These are phyloP conservation scores for Apoda limacodes DNA, from an alignment of 2,888 invertebrate genomes.

Conservation along the genomic window DNA sequence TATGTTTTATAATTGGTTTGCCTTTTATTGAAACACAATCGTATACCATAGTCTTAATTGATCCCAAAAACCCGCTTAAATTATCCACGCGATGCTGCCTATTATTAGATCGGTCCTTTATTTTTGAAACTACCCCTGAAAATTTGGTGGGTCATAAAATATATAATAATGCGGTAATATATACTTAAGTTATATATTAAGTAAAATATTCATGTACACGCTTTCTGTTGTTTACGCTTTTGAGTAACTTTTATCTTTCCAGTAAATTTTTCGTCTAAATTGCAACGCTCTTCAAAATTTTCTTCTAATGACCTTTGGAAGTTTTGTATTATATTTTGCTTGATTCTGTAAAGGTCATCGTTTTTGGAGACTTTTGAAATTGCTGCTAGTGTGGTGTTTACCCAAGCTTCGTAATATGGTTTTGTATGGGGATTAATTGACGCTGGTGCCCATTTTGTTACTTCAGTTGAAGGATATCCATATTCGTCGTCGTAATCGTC, in stretches of 20 bases:
- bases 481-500: slow-evolving; percentile 9
- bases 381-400: slow-evolving; percentile 40
- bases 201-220: too few relatives aligned
- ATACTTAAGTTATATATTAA: too few relatives aligned
- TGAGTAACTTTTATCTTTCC: slow-evolving; percentile 40
- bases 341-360: slow-evolving; percentile 25
- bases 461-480: slow-evolving; percentile 35
- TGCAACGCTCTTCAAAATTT: slow-evolving; percentile 22
- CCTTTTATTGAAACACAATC: too few relatives aligned
- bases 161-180: too few relatives aligned
- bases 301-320: slow-evolving; percentile 25
- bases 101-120: too few relatives aligned
- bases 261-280: slow-evolving; percentile 41
- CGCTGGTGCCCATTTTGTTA: slow-evolving; percentile 44
- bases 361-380: slow-evolving; percentile 28
- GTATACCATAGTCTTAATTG: too few relatives aligned
- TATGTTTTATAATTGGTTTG: too few relatives aligned
- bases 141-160: too few relatives aligned
- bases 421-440: slow-evolving; percentile 32
- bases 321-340: slow-evolving; percentile 22
- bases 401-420: slow-evolving; percentile 56
- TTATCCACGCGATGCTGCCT: too few relatives aligned
- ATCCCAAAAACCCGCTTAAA: too few relatives aligned
- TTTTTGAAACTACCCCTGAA: too few relatives aligned
- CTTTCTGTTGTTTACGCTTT: too few relatives aligned